Base-by-base conservation (phyloP, 2,888 invertebrate genomes). In the Scrobipalpa costella region DNA sequence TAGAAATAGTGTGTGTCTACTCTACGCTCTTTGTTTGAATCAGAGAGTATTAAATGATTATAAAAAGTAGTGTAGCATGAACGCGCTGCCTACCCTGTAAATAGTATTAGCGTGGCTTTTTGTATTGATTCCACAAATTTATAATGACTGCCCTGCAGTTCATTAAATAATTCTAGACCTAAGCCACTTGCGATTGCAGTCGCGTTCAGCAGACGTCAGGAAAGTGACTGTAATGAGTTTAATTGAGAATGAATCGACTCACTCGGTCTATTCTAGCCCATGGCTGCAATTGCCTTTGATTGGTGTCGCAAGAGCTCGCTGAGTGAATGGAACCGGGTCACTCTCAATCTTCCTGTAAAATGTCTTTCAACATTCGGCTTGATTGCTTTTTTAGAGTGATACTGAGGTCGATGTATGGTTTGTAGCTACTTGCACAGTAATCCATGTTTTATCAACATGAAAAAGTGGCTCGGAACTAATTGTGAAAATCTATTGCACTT, bases 271-370 rank as follows among this genome's bases (percentile, higher is more conserved):
- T 52, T 52, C 27, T 13, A 21, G 50, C 13, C 50, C 11, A 9
- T 7, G 13, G 50, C 13, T 27, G 33, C n/a, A 27, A 15, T 55
- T 27, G 33, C 13, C n/a, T 1, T 0, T 50, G 50, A 50, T 50
- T 19, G 55, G 55, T 55, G 55, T 55, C 55, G 33, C 55, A 55
- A 55, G 27, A 55, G 15, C 27, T 34, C n/a, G 33, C 27, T 33
- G 33, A 33, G 33, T 49, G 17, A 19, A 19, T 3, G 17, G 15
- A 49, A 49, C 49, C 17, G 9, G 49, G 49, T 49, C 49, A 49
- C 17, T 49, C 49, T 15, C 15, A 7, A 19, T 49, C 49, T 49
- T 49, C 49, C 49, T 49, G 19, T 9, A 13, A 27, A 40, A 40
- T 40, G 1, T 19, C 19, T 17, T 49, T 49, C 49, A 19, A 49